A percentile compares a stretch with the other conserved stretches of the same genome.
Conservation (phyloP, 2,888 invertebrate species). For the Muschampia plurimacula region DNA sequence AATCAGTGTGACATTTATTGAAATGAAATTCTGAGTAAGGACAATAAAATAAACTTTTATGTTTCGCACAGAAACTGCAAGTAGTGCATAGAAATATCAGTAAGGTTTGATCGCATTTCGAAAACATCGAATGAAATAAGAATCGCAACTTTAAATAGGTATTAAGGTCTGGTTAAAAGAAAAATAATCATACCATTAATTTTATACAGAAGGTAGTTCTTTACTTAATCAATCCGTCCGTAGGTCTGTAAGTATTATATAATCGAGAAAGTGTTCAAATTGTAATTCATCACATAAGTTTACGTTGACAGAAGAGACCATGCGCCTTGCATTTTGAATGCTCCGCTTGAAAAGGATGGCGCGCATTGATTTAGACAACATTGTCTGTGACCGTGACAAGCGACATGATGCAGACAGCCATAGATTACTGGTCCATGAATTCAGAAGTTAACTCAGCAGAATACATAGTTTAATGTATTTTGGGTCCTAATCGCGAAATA, state of each 20-base stretch:
- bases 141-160: neutral
- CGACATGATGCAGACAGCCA: constrained; percentile 1
- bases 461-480: neutral
- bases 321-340: constrained; percentile 64
- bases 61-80: neutral
- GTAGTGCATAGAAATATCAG: neutral
- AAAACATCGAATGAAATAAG: neutral
- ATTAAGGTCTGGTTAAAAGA: neutral
- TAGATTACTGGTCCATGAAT: neutral
- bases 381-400: neutral
- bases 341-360: constrained; percentile 30
- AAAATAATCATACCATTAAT: neutral
- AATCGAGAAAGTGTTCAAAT: constrained; percentile 76
- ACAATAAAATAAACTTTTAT: neutral
- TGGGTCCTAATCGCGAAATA: neutral
- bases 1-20: neutral
- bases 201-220: constrained; percentile 13
- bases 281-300: constrained; percentile 71
- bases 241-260: constrained; percentile 54
- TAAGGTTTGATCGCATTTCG: neutral
- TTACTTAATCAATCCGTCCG: constrained; percentile 11
- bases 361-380: constrained; percentile 25
- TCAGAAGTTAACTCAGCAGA: neutral
- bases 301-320: constrained; percentile 58
- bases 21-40: neutral